Base-by-base conservation (phyloP, 2,888 invertebrate genomes). In the Macaria notata region DNA sequence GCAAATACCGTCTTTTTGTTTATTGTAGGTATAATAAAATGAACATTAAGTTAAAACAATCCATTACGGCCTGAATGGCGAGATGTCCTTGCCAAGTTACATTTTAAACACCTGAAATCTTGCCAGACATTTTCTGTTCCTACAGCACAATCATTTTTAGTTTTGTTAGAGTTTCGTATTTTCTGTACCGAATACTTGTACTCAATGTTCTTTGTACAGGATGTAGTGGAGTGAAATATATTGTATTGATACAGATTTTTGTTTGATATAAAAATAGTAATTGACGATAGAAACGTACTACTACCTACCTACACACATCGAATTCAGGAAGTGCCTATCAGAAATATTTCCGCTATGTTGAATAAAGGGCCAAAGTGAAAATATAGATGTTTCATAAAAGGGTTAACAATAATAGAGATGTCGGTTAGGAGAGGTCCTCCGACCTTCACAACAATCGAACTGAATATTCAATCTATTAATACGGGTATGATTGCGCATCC, bases 321-420 rank as follows among this genome's bases (percentile, higher is more conserved):
- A 69, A 68, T 67, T 59, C 57, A 63, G 64, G 56, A 66, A 61
- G 65, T 62, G 64, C 48, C 57, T 55, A 49, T 47, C n/a, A 51
- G 56, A 65, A 64, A 71, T 65, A 63, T 68, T 63, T 63, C 58
- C 49, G 54, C 53, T 29, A 41, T 62, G 53, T 63, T 66, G 62
- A 65, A 64, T 65, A 61, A 65, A 63, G 55, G 63, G 69, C 64
- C 67, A 66, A 68, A 75, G 33, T 36, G 33, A 36, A 36, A 36
- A 36, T 36, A 36, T 4, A 36, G 41, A 56, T 64, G 45, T 38
- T 57, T 49, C 44, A 39, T 72, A 68, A 69, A 72, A 65, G 30
- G 57, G 60, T 72, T 72, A 70, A 69, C 65, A 69, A 71, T 67
- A 66, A 70, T 67, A 65, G 62, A 60, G 54, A 63, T 67, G 61